These are phyloP conservation scores for Tragulus kanchil DNA, from an alignment of 2,113 vertebrate genomes.

Conservation along the genomic window DNA sequence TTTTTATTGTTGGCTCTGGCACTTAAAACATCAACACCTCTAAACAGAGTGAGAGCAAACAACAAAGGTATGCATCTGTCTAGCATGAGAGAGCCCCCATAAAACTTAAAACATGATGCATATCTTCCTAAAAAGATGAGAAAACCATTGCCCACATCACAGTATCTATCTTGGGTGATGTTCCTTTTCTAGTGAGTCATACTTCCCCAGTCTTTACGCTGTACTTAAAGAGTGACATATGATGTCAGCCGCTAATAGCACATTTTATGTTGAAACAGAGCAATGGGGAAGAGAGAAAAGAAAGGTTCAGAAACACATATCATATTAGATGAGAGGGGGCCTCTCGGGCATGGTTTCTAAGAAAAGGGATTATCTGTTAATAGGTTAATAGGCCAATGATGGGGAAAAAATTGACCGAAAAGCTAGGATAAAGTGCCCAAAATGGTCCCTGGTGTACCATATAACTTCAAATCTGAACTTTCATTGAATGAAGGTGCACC, in stretches of 20 bases:
- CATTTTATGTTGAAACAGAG: neutral
- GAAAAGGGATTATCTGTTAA: neutral
- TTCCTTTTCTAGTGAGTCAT: neutral
- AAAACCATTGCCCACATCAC: neutral
- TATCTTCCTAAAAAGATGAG: neutral
- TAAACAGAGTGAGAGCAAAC: constrained; percentile 79
- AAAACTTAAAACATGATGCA: neutral
- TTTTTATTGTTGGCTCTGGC: constrained; percentile 74
- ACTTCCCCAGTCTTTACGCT: neutral
- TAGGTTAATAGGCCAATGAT: neutral
- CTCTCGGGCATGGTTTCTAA: neutral
- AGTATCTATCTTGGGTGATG: neutral
- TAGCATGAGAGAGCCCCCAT: neutral
- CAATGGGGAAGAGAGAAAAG: neutral
- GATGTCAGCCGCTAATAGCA: neutral
- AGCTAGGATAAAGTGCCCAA: neutral
- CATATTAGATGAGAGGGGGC: neutral
- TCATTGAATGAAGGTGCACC: neutral
- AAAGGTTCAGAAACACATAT: neutral
- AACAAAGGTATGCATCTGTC: neutral
- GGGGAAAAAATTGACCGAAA: neutral
- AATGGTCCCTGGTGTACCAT: neutral
- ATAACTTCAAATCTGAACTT: neutral
- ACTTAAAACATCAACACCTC: constrained; percentile 79
- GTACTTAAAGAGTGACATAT: neutral